Evolutionary conservation across 2,888 invertebrate genomes (phyloP).

Genomic region (Eristalis arbustorum): DNA sequence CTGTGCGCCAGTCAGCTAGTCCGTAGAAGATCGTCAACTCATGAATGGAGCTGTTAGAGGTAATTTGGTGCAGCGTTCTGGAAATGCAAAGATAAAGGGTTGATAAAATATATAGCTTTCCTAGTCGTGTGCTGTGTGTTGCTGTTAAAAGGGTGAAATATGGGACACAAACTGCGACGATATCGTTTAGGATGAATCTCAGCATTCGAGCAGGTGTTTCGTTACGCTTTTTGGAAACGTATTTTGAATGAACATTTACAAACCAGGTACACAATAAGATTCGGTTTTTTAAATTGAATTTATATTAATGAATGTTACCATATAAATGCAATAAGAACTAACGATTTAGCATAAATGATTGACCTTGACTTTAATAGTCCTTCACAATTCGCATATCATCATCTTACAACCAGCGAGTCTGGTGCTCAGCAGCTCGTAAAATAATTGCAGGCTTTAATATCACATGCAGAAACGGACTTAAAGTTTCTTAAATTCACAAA

Average conservation of each 20-base stretch:
- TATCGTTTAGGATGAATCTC: not conserved
- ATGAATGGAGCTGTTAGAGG: slow-evolving; percentile 71
- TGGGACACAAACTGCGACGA: slow-evolving; percentile 35
- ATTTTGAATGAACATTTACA: slow-evolving; percentile 1
- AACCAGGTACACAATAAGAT: not conserved
- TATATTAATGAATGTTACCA: no score
- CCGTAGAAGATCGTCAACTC: slow-evolving; percentile 57
- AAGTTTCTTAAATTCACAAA: not conserved
- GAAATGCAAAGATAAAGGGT: slow-evolving; percentile 74
- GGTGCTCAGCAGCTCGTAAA: not conserved
- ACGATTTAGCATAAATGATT: no score
- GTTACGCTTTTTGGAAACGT: not conserved
- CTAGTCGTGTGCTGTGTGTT: slow-evolving; percentile 26
- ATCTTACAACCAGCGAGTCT: no score
- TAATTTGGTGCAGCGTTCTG: slow-evolving; percentile 74
- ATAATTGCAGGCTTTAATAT: not conserved
- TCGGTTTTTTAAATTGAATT: no score
- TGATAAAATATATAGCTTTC: slow-evolving; percentile 55
- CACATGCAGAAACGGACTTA: not conserved
- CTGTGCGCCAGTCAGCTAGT: slow-evolving; percentile 55
- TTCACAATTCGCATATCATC: no score
- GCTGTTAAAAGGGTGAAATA: slow-evolving; percentile 63
- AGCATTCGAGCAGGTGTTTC: slow-evolving; percentile 61
- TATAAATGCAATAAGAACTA: no score
- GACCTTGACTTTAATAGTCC: no score